phyloP scores from a whole-genome alignment of 2,888 invertebrate genomes.

The Polyommatus icarus region DNA sequence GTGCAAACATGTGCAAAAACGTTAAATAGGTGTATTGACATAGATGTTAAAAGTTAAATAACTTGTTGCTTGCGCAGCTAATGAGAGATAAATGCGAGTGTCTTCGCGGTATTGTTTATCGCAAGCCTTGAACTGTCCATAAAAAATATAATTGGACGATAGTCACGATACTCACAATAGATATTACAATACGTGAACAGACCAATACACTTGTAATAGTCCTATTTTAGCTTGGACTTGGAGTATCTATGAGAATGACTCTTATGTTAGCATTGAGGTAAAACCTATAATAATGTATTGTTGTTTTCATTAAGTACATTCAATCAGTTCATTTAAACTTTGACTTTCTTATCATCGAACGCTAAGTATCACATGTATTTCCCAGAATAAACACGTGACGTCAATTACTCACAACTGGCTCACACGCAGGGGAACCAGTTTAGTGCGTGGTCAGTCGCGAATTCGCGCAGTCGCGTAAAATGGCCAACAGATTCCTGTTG shows the following conservation, averaged over 20 bases:
- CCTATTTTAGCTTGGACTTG: not conserved
- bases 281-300: not conserved
- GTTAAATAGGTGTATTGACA: not conserved
- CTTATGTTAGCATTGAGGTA: not conserved
- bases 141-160: not conserved
- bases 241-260: not conserved
- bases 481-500: slow-evolving; percentile 63
- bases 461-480: slow-evolving; percentile 47
- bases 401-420: too few relatives aligned
- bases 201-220: not conserved
- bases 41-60: not conserved
- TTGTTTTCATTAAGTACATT: not conserved
- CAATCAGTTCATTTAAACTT: not conserved
- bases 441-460: slow-evolving; percentile 44
- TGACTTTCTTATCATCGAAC: slow-evolving; percentile 3
- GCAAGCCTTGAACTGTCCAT: slow-evolving; percentile 17
- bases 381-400: slow-evolving; percentile 34
- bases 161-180: slow-evolving; percentile 1
- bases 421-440: slow-evolving; percentile 41
- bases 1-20: not conserved
- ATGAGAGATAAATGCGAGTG: not conserved
- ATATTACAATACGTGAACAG: not conserved
- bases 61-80: slow-evolving; percentile 35
- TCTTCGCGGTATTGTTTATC: slow-evolving; percentile 2
- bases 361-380: slow-evolving; percentile 15